Conservation (phyloP, 2,113 vertebrate genomes). For the Carlito syrichta region DNA sequence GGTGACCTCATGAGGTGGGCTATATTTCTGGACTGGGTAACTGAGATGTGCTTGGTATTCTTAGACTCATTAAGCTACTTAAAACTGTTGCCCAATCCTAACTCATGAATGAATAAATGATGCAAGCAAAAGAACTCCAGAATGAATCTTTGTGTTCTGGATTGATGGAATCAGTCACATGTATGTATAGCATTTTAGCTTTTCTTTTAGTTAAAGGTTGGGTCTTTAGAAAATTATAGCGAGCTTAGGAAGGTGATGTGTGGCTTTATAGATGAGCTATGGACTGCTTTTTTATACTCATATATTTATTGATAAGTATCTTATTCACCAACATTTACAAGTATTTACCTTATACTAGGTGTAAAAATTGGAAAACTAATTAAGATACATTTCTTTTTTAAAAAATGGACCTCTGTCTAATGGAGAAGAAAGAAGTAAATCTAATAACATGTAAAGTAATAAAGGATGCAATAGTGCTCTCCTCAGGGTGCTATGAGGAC, state of each 20-base stretch:
- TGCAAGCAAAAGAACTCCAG: background rate
- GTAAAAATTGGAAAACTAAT: background rate
- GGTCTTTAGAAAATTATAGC: background rate
- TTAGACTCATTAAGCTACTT: background rate
- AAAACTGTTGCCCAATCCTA: too few relatives aligned
- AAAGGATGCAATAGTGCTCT: background rate
- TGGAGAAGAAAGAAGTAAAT: background rate
- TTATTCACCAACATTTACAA: background rate
- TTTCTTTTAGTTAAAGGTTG: background rate
- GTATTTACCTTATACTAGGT: background rate
- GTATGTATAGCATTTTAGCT: background rate
- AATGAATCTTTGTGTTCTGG: background rate
- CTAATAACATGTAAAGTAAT: background rate
- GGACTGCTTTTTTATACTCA: background rate
- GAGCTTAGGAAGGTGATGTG: background rate
- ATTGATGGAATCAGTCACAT: background rate
- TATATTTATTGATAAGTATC: background rate
- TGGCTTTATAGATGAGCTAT: background rate
- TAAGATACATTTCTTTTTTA: background rate
- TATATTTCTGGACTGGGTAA: background rate
- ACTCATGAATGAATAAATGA: background rate
- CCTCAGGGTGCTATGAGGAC: background rate
- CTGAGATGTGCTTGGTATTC: background rate
- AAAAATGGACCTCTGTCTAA: background rate
- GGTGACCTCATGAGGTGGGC: background rate